Evolutionary conservation across 1,140 invertebrate genomes (phyloP).

Genomic region (Drosophila paulistorum): DNA sequence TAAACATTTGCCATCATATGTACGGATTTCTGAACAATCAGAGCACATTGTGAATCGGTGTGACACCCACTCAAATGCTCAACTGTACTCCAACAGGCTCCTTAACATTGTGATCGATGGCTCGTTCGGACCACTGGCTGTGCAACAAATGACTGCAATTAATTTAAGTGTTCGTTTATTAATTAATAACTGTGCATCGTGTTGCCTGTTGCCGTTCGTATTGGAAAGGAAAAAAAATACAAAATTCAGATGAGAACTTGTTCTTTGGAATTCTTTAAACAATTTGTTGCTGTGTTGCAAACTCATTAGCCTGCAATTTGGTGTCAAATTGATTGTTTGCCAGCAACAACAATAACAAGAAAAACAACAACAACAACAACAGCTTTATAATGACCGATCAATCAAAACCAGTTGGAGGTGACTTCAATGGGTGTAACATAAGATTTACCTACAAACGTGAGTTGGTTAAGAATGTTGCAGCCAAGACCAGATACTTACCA

Average conservation of each 20-base stretch:
- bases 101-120: constrained; percentile 10
- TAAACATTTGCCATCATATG: not conserved
- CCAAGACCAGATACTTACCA: not conserved
- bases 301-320: constrained; percentile 23
- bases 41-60: constrained; percentile 15
- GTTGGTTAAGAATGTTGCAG: constrained; percentile 9
- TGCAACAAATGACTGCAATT: constrained; percentile 25
- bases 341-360: constrained; percentile 7
- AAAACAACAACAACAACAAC: not conserved
- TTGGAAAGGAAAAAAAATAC: not conserved
- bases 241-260: constrained; percentile 1
- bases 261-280: constrained; percentile 16
- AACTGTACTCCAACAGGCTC: not conserved
- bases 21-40: constrained; percentile 16
- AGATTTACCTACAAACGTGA: constrained; percentile 14
- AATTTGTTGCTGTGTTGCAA: constrained; percentile 21
- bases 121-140: constrained; percentile 13
- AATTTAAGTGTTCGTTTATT: constrained; percentile 27
- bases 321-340: constrained; percentile 22
- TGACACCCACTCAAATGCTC: constrained; percentile 4
- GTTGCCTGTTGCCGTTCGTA: not conserved
- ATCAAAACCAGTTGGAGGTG: constrained; percentile 22
- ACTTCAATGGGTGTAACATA: constrained; percentile 8
- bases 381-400: constrained; percentile 16
- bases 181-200: constrained; percentile 22